A percentile compares a stretch with the other conserved stretches of the same genome.
Conservation (phyloP, 1,140 invertebrate species). For the Leptinotarsa lineolata region DNA sequence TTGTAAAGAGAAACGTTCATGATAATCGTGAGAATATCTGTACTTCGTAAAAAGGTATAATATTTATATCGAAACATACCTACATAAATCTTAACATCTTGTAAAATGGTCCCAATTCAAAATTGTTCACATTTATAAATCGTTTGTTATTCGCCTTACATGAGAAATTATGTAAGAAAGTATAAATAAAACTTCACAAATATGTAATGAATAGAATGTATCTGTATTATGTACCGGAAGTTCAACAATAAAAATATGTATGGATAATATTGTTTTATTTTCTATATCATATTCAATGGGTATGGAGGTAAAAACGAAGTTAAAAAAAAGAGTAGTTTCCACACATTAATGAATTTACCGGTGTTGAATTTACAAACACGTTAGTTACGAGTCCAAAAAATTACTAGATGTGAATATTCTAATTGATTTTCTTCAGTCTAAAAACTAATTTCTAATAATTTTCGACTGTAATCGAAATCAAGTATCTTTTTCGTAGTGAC, state of each 20-base stretch:
- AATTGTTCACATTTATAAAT: not conserved
- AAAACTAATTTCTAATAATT: too few species aligned
- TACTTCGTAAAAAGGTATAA: not conserved
- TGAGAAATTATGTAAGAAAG: not conserved
- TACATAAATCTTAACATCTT: not conserved
- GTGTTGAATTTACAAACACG: too few species aligned
- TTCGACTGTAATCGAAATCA: too few species aligned
- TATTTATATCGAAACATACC: not conserved
- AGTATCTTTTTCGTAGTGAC: too few species aligned
- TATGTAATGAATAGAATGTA: not conserved
- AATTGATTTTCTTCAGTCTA: too few species aligned
- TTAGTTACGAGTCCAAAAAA: too few species aligned
- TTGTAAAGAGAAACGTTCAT: not conserved
- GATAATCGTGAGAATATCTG: slow-evolving; percentile 5
- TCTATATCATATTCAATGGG: too few species aligned
- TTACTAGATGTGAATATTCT: too few species aligned
- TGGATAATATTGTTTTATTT: too few species aligned
- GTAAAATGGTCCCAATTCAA: not conserved
- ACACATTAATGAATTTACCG: too few species aligned
- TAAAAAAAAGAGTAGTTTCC: too few species aligned
- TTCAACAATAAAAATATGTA: not conserved
- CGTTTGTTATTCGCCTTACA: not conserved
- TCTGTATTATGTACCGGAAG: not conserved
- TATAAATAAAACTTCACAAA: not conserved
- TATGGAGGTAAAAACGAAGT: too few species aligned